Evolutionary conservation across 2,888 invertebrate species (phyloP).

Genomic region (Xanthorhoe designata): DNA sequence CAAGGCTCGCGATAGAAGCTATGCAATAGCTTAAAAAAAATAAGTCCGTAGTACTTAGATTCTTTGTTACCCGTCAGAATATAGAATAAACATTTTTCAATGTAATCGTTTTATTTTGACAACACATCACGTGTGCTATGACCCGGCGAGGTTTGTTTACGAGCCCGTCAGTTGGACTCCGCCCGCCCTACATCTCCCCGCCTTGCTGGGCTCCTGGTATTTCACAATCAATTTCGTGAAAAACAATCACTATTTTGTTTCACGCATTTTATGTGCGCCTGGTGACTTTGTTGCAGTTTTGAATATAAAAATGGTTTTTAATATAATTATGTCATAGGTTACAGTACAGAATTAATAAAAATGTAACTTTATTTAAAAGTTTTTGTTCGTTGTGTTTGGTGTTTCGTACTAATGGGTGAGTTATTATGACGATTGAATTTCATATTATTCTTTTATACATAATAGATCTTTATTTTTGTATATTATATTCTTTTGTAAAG

Average conservation of each 20-base stretch:
- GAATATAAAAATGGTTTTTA: neutral
- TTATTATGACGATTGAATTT: neutral
- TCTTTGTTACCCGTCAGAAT: too few relatives aligned
- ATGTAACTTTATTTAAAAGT: neutral
- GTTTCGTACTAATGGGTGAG: slow-evolving; percentile 27
- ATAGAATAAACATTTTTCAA: slow-evolving; percentile 24
- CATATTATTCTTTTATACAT: too few relatives aligned
- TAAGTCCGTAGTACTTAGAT: too few relatives aligned
- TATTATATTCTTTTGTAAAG: too few relatives aligned
- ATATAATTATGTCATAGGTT: too few relatives aligned
- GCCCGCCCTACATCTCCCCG: slow-evolving; percentile 59
- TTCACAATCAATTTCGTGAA: slow-evolving; percentile 11
- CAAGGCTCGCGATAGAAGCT: too few relatives aligned
- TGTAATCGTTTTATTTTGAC: slow-evolving; percentile 28
- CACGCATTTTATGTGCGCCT: neutral
- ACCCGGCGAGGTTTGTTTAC: slow-evolving; percentile 31
- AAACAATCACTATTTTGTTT: slow-evolving; percentile 8
- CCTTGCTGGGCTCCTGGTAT: slow-evolving; percentile 57
- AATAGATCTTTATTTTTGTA: too few relatives aligned
- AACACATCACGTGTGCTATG: slow-evolving; percentile 26
- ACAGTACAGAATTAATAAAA: neutral
- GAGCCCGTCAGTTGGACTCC: slow-evolving; percentile 52
- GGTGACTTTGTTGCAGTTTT: neutral
- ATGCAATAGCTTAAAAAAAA: neutral
- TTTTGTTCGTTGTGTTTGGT: neutral